Evolutionary conservation across 64 coral and sea anemone genomes (phyloP), one percentile per base, ranked within the genome.

Genomic region (Catalaphyllia jardinei): DNA sequence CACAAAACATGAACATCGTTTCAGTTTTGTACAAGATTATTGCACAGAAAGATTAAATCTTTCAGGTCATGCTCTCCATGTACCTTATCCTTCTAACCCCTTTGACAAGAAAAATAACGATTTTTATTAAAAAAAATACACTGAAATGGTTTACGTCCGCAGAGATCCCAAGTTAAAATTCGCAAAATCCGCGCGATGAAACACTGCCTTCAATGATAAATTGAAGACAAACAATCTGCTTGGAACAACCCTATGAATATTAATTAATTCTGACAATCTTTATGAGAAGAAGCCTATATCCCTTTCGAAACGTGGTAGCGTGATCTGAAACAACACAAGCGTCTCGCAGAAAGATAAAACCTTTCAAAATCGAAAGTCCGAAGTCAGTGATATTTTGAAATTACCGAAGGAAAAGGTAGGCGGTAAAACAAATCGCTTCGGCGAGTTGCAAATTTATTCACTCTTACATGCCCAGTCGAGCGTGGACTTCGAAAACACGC

Each of bases 401-500:
- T 87, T 1, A 20, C 17, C 28, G 4, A 29, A 10, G 33, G 25
- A 64, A 57, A 49, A 65, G 84, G 25, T 87, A 50, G 76, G 59
- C 17, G 60, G 80, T 77, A 52, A 50, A 76, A 75, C 28, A 72
- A 65, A 65, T 51, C 59, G 71, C 51, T 57, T 52, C 72, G 67
- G 79, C 46, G 62, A 91, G 67, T 57, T 29, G 51, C 72, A 83
- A 92, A 92, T 92, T 87, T 92, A 92, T 92, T 86, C 90, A 76
- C 22, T 85, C 63, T 87, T 79, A 75, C 74, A 60, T 92, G 90
- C 63, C 86, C 90, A 92, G 17, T 87, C 35, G 83, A 92, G 90
- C 90, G 90, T 79, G 29, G 74, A 75, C 90, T 74, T 74, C 90
- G 77, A 92, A 92, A 92, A 92, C 90, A 92, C 83, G 90, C 90